A percentile compares a stretch with the other conserved stretches of the same genome.
Evolutionary conservation across 2,113 vertebrate genomes (phyloP).

Genomic region (Microtus pennsylvanicus): DNA sequence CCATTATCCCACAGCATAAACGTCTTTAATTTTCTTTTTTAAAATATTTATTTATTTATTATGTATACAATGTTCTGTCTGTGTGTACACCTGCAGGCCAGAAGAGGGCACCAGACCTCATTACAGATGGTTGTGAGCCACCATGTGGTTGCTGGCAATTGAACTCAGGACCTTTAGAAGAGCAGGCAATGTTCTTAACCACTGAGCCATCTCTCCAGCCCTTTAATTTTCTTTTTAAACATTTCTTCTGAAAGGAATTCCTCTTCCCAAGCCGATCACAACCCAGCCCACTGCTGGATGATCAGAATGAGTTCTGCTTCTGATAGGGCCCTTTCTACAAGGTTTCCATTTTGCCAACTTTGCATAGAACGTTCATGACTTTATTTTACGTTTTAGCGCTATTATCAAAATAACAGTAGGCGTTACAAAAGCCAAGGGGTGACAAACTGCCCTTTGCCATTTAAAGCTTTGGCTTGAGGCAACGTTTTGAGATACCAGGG

Average conservation of each 20-base stretch:
- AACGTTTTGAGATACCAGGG: constrained; percentile 46
- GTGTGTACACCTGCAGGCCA: no score
- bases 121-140: no score
- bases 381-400: background rate
- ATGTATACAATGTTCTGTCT: no score
- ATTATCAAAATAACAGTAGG: background rate
- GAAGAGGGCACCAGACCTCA: no score
- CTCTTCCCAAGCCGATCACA: background rate
- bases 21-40: background rate
- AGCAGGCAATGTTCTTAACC: no score
- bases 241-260: constrained; percentile 27
- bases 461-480: constrained; percentile 54
- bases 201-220: no score
- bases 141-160: no score
- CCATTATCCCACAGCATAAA: background rate
- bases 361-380: constrained; percentile 21
- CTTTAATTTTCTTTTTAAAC: background rate
- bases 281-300: background rate
- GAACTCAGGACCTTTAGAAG: no score
- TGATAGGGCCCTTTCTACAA: background rate
- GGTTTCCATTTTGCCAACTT: background rate
- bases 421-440: background rate
- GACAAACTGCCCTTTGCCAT: constrained; percentile 35
- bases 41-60: background rate
- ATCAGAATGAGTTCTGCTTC: background rate